These are phyloP conservation scores for Hylia prasina DNA, from an alignment of 2,113 vertebrate genomes.

Conservation along the genomic window DNA sequence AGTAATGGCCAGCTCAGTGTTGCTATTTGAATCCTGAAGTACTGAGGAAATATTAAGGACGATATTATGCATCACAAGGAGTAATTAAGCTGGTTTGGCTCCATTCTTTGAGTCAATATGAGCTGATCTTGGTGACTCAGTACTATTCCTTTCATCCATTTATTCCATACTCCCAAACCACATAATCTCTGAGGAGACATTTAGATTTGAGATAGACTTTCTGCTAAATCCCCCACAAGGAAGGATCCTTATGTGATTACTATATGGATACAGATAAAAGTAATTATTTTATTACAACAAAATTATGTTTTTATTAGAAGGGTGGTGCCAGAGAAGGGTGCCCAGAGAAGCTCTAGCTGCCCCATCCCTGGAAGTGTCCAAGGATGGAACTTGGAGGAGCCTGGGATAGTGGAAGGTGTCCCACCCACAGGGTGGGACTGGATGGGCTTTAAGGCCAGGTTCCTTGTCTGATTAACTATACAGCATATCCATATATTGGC, in stretches of 20 bases:
- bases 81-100: background rate
- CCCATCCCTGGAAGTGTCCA: background rate
- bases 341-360: background rate
- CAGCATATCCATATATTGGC: rapidly evolving
- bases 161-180: background rate
- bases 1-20: background rate
- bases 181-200: background rate
- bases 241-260: background rate
- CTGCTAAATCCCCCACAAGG: background rate
- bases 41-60: background rate
- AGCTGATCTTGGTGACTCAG: background rate
- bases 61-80: background rate
- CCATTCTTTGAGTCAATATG: background rate
- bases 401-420: background rate
- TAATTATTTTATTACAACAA: background rate
- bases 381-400: background rate
- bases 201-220: background rate
- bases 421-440: background rate
- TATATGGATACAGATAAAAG: background rate
- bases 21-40: background rate
- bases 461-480: background rate
- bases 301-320: background rate
- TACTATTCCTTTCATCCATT: background rate
- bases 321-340: rapidly evolving
- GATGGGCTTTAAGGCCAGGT: background rate